Evolutionary conservation across 2,113 vertebrate genomes (phyloP), one percentile per base, ranked within the genome.

Genomic region (Eidolon helvum): DNA sequence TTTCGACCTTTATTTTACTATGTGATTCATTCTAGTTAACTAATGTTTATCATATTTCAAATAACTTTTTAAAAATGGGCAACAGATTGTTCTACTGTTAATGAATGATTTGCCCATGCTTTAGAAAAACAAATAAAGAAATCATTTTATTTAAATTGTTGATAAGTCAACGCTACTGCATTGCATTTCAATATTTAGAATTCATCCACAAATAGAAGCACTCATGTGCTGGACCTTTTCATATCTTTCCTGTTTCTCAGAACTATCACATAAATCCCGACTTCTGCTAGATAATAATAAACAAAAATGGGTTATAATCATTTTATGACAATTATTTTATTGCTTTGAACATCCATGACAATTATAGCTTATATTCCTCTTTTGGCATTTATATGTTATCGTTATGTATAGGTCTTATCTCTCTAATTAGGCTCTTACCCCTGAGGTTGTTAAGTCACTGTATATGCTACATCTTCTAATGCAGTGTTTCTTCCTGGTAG

Each of bases 91-190:
- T 50, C 19, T 63, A 26, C 35, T 80, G 1, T 71, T 86, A 65
- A 57, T 43, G 35, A 90, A 26, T 63, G 21, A 48, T 69, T 77
- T 87, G 1, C 10, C 35, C n/a, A 53, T 45, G 15, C 2, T 78
- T 78, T 69, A 92, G 9, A 57, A 55, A 94, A 83, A 48, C 10
- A 88, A 91, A 74, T 83, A 77, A 85, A 33, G 11, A 91, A 92
- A 77, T 92, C 2, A 66, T 78, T 80, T 75, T 35, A 89, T 63
- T 79, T 91, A 48, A 53, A 79, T 5, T 43, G n/a, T 11, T 38
- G 4, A n/a, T 65, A 68, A 21, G 26, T 69, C 22, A 86, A 82
- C 28, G 79, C 4, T 80, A 40, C 16, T 57, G 30, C 2, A 71
- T 1, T 50, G 30, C 7, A 65, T 15, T 14, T 80, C n/a, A 50